Evolutionary conservation across 2,797 vertebrate species (phyloP), one percentile per base, ranked within the genome.

Genomic region (Sandelia bainsii): DNA sequence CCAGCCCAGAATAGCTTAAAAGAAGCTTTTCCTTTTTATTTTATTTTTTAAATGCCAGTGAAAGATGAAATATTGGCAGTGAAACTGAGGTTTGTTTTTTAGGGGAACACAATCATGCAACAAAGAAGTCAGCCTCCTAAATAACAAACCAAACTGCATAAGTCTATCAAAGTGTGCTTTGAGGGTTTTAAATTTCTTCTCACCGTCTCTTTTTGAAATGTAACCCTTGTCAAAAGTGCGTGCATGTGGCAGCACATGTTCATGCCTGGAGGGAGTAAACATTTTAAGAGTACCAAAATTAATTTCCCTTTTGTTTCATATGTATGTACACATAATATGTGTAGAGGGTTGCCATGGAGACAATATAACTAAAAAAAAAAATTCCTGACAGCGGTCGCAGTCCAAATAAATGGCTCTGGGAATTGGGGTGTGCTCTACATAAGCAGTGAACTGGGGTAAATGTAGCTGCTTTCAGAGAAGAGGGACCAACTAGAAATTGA

Each of bases 381-480:
- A 90, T 89, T 92, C 86, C 78, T 88, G 92, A 93, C 92, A 91
- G 88, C 66, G 81, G 81, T 81, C 69, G 65, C 85, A 89, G 91
- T 88, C 80, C 45, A 81, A 94, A 94, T 94, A 93, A 94, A 94
- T 93, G 91, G 88, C 87, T 91, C 69, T 92, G 93, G 93, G 93
- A 94, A 91, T 92, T 91, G 86, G 92, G 91, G 87, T 89, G 44
- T 29, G 88, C 80, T 92, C 91, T 79, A 92, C 75, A 92, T 93
- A 89, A 75, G 80, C 85, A 80, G 82, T 77, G 85, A 89, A 74
- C 85, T 56, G 77, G 82, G 81, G 86, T 94, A 93, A 90, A 93
- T 93, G 91, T 94, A 94, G 91, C 87, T 74, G 48, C 52, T 81
- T 73, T 85, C 77, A 20, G 75, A 86, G 69, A 68, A 79, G 40